Evolutionary conservation across 2,888 invertebrate species (phyloP).

Genomic region (Lissocephala sabroskyi): DNA sequence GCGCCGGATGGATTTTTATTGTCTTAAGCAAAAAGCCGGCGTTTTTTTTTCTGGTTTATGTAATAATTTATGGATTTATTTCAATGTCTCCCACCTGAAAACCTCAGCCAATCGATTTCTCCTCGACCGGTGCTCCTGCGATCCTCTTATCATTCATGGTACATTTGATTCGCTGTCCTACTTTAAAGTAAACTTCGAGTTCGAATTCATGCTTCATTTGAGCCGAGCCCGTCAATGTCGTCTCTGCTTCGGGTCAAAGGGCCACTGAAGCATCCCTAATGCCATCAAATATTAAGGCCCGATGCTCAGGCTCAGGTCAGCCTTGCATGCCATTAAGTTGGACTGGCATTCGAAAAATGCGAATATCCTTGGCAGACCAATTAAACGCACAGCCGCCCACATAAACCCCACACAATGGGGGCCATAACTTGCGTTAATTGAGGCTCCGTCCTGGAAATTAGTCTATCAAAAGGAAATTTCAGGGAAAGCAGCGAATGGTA

Average conservation of each 20-base stretch:
- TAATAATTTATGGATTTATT: too few species aligned
- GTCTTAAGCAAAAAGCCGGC: too few species aligned
- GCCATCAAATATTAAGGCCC: conserved; percentile 59
- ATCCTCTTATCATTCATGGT: conserved; percentile 27
- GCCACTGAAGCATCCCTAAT: conserved; percentile 59
- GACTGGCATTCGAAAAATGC: too few species aligned
- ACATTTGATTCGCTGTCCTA: conserved; percentile 12
- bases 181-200: conserved; percentile 21
- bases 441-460: background rate
- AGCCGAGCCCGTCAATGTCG: conserved; percentile 28
- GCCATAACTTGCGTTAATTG: background rate
- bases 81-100: too few species aligned
- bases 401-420: background rate
- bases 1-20: too few species aligned
- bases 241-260: conserved; percentile 28
- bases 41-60: too few species aligned
- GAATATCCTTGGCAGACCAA: too few species aligned
- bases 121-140: too few species aligned
- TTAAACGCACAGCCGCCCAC: background rate
- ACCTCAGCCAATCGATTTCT: too few species aligned
- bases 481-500: too few species aligned
- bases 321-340: too few species aligned
- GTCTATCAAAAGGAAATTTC: too few species aligned
- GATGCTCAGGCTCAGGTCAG: conserved; percentile 13
- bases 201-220: conserved; percentile 37